These are phyloP conservation scores for Myanophis thanlyinensis DNA, from an alignment of 2,113 vertebrate species.

Conservation along the genomic window DNA sequence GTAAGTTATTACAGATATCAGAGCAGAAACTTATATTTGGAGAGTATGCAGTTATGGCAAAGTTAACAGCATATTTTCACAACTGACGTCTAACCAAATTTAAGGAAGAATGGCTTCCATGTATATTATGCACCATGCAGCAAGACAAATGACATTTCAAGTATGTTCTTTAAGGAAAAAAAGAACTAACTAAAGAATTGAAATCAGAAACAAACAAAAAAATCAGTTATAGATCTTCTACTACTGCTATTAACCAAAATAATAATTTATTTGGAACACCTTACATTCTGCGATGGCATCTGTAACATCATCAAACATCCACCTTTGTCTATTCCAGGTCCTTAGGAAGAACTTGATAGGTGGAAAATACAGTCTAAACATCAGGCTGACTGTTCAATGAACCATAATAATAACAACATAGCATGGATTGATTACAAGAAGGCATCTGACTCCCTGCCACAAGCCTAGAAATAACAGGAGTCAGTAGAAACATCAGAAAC, in stretches of 20 bases:
- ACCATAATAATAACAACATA: too few species aligned
- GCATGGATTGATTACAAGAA: too few species aligned
- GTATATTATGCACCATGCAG: not conserved
- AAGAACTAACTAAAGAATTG: not conserved
- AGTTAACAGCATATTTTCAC: not conserved
- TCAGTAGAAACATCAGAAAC: too few species aligned
- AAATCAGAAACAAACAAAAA: not conserved
- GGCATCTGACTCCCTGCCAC: too few species aligned
- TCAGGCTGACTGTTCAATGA: too few species aligned
- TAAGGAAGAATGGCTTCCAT: not conserved
- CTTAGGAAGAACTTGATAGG: too few species aligned
- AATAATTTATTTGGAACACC: not conserved
- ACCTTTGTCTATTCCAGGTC: too few species aligned
- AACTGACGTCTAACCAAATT: not conserved
- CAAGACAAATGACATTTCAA: not conserved
- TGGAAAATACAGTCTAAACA: too few species aligned
- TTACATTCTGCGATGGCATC: not conserved
- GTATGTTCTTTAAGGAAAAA: not conserved
- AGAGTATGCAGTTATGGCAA: not conserved
- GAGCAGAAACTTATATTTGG: not conserved
- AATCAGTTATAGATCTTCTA: not conserved
- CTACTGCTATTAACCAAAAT: not conserved
- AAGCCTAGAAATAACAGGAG: too few species aligned
- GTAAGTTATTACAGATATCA: not conserved
- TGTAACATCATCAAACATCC: not conserved